phyloP scores from a whole-genome alignment of 1,140 invertebrate genomes.

The Sycobia sp. region DNA sequence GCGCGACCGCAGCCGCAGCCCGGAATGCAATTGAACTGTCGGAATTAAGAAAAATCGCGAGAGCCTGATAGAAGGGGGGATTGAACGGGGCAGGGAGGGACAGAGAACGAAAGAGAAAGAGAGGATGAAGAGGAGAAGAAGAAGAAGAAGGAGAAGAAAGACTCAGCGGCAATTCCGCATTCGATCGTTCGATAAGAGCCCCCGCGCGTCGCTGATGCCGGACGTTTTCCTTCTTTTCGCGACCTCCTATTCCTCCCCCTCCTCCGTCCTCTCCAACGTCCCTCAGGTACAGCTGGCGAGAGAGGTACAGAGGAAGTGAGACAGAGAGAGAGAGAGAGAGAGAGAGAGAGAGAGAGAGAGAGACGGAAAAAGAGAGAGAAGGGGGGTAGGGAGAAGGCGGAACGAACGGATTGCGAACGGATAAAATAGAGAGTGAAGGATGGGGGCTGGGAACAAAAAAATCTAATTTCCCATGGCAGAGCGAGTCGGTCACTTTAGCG shows the following conservation, averaged over 20 bases:
- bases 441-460: too few species aligned
- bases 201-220: too few species aligned
- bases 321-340: not conserved
- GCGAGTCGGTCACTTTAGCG: too few species aligned
- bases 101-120: too few species aligned
- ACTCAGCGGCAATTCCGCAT: conserved; percentile 26
- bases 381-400: not conserved
- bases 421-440: too few species aligned
- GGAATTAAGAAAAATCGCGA: conserved; percentile 36
- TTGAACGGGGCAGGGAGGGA: too few species aligned
- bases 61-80: too few species aligned
- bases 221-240: conserved; percentile 31
- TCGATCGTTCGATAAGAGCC: conserved; percentile 33
- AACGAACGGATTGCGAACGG: not conserved
- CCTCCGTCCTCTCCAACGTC: too few species aligned
- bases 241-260: not conserved
- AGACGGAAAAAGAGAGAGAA: not conserved
- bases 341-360: not conserved
- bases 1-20: conserved; percentile 25
- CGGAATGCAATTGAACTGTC: conserved; percentile 37
- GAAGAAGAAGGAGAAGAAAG: conserved; percentile 7
- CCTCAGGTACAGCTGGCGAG: too few species aligned
- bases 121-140: too few species aligned
- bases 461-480: too few species aligned
- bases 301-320: not conserved